phyloP scores from a whole-genome alignment of 2,888 invertebrate species.

The Altica lythri region DNA sequence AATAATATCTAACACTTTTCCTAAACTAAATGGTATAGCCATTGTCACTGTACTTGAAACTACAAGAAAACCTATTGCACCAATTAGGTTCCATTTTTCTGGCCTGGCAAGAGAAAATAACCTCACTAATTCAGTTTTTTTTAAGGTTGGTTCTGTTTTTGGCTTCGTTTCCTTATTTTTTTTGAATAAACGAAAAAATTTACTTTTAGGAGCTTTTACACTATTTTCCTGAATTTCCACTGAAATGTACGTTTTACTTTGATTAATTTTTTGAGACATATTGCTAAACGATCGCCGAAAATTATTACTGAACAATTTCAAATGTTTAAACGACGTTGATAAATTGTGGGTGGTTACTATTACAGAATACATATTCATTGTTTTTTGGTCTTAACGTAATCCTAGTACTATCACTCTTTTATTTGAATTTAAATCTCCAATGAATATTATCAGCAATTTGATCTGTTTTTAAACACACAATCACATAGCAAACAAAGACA shows the following conservation, averaged over 20 bases:
- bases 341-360: conserved; percentile 30
- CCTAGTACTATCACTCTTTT: no score
- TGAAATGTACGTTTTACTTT: conserved; percentile 46
- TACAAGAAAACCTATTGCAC: conserved; percentile 80
- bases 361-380: conserved; percentile 28
- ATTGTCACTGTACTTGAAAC: conserved; percentile 92
- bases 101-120: conserved; percentile 65
- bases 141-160: conserved; percentile 41
- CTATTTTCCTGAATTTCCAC: conserved; percentile 42
- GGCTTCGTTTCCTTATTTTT: conserved; percentile 34
- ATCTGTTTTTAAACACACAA: no score
- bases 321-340: conserved; percentile 30
- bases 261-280: conserved; percentile 45
- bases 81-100: conserved; percentile 67
- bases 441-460: no score
- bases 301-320: conserved; percentile 20
- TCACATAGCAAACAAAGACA: no score
- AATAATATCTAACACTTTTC: conserved; percentile 90
- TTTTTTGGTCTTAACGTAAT: conserved; percentile 3
- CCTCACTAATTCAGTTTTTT: conserved; percentile 62
- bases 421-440: no score
- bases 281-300: conserved; percentile 35
- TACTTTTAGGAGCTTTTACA: conserved; percentile 23
- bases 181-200: conserved; percentile 36
- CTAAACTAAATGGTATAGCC: conserved; percentile 92